Base-by-base conservation (phyloP, 92 coral and sea anemone genomes). In the Epizoanthus ramosus region DNA sequence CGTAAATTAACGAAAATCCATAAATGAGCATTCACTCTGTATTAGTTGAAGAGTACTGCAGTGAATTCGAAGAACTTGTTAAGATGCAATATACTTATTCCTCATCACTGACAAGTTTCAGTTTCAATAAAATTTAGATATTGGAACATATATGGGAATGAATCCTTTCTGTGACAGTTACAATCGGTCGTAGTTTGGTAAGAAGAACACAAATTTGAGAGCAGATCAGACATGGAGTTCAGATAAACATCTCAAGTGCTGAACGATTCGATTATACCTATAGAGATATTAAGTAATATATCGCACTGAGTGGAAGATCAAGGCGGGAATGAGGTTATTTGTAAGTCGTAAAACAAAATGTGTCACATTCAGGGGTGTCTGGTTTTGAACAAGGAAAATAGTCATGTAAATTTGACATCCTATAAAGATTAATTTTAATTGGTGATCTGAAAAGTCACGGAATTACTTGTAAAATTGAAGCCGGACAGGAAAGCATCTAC, bases 191-290 rank as follows among this genome's bases (percentile, higher is more conserved):
- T 59, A 21, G 22, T 19, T 28, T 41, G 18, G 71, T 41, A 28
- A 5, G 47, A 14, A 9, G 14, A 25, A 5, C 28, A 16, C 14
- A 10, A 22, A 63, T 63, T 6, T 31, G 54, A 47, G 14, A 47
- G 13, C 1, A 37, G 43, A 37, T 37, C 43, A 37, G 43, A 16
- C 39, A 64, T 6, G 39, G 69, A 54, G 28, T 63, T 13, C 79
- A 3, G 79, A 74, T 74, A 74, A 74, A 73, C 37, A 74, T 74
- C 79, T 74, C 79, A 63, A 74, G 65, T 56, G 79, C 64, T 25
- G 79, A 74, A 53, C 79, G 57, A 25, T 13, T 53, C 65, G 79
- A 56, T 74, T 74, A 56, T 53, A 74, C 18, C 63, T 56, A 74
- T 74, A 56, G 53, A 54, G 18, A 24, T 17, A 24, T 67, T 67